Percentiles rank a stretch among this genome's conserved stretches.
phyloP scores from a whole-genome alignment of 2,113 vertebrate genomes.

The Forbesichthys papilliferus region DNA sequence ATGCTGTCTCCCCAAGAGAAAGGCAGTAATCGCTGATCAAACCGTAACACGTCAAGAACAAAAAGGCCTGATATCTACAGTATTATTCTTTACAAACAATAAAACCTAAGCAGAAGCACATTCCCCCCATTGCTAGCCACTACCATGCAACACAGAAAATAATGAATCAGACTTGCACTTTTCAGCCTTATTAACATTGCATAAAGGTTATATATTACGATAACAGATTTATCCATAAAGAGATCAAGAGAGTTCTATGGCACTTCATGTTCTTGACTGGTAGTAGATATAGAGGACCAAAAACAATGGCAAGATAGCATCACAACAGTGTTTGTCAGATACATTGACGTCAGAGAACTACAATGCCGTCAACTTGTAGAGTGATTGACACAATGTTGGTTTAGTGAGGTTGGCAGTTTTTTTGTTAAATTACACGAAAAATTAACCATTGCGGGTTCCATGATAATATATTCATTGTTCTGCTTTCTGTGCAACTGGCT shows the following conservation, averaged over 20 bases:
- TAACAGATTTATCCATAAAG: constrained; percentile 58
- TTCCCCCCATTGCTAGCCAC: constrained; percentile 36
- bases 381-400: too few relatives aligned
- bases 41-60: constrained; percentile 44
- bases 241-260: constrained; percentile 67
- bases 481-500: too few relatives aligned
- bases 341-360: too few relatives aligned
- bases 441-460: too few relatives aligned
- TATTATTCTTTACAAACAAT: constrained; percentile 49
- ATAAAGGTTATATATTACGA: constrained; percentile 55
- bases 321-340: too few relatives aligned
- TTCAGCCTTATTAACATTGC: constrained; percentile 51
- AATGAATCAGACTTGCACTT: constrained; percentile 32
- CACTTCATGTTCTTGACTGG: constrained; percentile 67
- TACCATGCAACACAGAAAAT: constrained; percentile 63
- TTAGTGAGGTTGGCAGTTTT: too few relatives aligned
- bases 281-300: constrained; percentile 50
- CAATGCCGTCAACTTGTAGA: too few relatives aligned
- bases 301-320: constrained; percentile 24
- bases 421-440: too few relatives aligned
- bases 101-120: constrained; percentile 62
- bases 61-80: constrained; percentile 41
- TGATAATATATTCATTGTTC: too few relatives aligned
- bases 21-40: constrained; percentile 72
- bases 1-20: constrained; percentile 72